Evolutionary conservation across 2,113 vertebrate genomes (phyloP), one percentile per base, ranked within the genome.

Genomic region (Connochaetes taurinus): DNA sequence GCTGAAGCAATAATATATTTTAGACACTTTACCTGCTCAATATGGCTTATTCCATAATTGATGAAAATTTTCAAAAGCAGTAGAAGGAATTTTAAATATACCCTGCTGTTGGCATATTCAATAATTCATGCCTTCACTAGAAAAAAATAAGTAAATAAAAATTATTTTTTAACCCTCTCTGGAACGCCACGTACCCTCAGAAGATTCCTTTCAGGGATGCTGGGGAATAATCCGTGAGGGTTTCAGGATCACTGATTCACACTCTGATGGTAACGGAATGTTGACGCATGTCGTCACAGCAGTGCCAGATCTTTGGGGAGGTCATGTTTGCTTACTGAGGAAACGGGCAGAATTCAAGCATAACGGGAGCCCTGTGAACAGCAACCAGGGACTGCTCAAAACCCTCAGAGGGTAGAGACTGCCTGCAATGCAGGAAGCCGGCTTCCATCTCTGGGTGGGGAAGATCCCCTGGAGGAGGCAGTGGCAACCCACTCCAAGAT

Each of bases 261-360:
- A 27, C 2, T 14, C 9, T 8, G 23, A 25, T 3, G 52, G 12
- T 5, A 3, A 1, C 1, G 2, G 31, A 14, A 25, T 12, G 50
- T 1, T 9, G 10, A 23, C 9, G 25, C 19, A 0, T 2, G 29
- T 2, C 10, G 2, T 2, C 36, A 17, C 9, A 17, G 3, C 3
- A 21, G 25, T 2, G 5, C 3, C 1, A 33, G 62, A 6, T 15
- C 6, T 74, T 23, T 3, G 8, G 0, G 0, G 15, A 40, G 8
- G 27, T 33, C 40, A 11, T 1, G 2, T 29, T 36, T 53, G 23
- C 21, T 17, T 6, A 19, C 17, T 6, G 36, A 57, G 21, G 8
- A 82, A 62, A 4, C 0, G 1, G 33, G 19, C 2, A 4, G 11
- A 7, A 8, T 33, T 31, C 3, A 21, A 6, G 8, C 2, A 3